Conservation (phyloP, 2,888 invertebrate genomes). For the Caenorhabditis macrosperma region DNA sequence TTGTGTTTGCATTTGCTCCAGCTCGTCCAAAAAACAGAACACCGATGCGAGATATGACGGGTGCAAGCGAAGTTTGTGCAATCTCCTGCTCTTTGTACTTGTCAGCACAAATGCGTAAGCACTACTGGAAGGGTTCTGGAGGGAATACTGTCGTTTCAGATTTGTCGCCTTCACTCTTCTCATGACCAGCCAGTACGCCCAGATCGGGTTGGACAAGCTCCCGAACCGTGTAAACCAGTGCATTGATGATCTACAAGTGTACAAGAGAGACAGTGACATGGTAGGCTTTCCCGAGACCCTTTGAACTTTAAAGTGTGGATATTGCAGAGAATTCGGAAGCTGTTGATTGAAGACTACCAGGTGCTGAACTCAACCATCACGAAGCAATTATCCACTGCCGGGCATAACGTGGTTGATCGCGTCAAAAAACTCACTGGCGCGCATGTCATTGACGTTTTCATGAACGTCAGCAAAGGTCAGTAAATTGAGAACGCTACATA, state of each 20-base stretch:
- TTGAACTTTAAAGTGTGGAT: neutral
- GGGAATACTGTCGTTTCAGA: constrained; percentile 53
- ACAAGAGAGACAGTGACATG: constrained; percentile 77
- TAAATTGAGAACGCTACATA: too few relatives aligned
- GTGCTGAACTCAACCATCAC: constrained; percentile 70
- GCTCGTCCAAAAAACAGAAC: constrained; percentile 58
- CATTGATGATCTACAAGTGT: constrained; percentile 77
- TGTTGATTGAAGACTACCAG: constrained; percentile 76
- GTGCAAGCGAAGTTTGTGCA: constrained; percentile 73
- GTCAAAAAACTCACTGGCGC: constrained; percentile 76
- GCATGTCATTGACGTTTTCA: constrained; percentile 71
- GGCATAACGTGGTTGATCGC: constrained; percentile 71
- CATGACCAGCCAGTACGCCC: constrained; percentile 78
- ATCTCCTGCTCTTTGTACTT: constrained; percentile 69
- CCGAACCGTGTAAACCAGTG: constrained; percentile 77
- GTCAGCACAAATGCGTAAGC: constrained; percentile 76
- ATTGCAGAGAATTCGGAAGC: constrained; percentile 75
- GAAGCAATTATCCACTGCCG: constrained; percentile 64
- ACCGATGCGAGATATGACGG: constrained; percentile 74
- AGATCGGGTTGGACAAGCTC: constrained; percentile 76
- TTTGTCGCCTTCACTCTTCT: constrained; percentile 75
- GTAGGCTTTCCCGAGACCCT: constrained; percentile 50
- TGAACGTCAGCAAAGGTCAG: constrained; percentile 67
- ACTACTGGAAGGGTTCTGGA: too few relatives aligned
- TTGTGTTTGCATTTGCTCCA: constrained; percentile 71